Conservation (phyloP, 2,888 invertebrate species). For the Entomobrya proxima region DNA sequence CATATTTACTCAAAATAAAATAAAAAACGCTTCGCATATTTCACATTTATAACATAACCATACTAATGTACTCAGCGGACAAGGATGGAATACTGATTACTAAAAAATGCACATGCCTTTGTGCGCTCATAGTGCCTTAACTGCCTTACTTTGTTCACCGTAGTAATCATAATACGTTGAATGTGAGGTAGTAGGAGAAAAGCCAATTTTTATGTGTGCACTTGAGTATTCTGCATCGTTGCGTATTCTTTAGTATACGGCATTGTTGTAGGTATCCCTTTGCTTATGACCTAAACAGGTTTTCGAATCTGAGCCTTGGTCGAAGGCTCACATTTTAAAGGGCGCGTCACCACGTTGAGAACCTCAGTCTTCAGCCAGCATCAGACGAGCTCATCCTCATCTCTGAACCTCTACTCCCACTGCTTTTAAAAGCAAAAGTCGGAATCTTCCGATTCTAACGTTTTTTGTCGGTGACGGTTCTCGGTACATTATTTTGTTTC, state of each 20-base stretch:
- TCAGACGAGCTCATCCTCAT: constrained; percentile 63
- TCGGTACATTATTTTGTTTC: constrained; percentile 23
- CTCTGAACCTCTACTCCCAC: constrained; percentile 18
- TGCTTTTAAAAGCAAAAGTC: constrained; percentile 51
- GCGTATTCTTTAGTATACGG: background rate
- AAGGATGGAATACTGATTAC: constrained; percentile 1
- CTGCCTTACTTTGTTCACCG: constrained; percentile 61
- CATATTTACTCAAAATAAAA: background rate
- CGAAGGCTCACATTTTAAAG: constrained; percentile 61
- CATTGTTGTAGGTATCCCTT: background rate
- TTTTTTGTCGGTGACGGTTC: constrained; percentile 46
- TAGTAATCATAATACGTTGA: background rate
- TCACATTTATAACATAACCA: constrained; percentile 2
- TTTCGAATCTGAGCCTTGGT: constrained; percentile 59
- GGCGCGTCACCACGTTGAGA: constrained; percentile 52
- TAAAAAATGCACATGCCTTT: background rate
- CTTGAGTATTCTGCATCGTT: background rate
- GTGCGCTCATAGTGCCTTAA: constrained; percentile 35
- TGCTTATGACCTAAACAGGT: constrained; percentile 61
- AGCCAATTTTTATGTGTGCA: constrained; percentile 45
- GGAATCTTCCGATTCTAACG: constrained; percentile 33
- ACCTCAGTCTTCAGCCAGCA: constrained; percentile 63
- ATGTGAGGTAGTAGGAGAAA: constrained; percentile 54
- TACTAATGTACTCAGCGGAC: background rate
- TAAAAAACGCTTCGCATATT: constrained; percentile 24